Percentiles rank a stretch among this genome's conserved stretches.
These are phyloP conservation scores for Tenthredo distinguenda DNA, from an alignment of 2,888 invertebrate species.

Conservation along the genomic window DNA sequence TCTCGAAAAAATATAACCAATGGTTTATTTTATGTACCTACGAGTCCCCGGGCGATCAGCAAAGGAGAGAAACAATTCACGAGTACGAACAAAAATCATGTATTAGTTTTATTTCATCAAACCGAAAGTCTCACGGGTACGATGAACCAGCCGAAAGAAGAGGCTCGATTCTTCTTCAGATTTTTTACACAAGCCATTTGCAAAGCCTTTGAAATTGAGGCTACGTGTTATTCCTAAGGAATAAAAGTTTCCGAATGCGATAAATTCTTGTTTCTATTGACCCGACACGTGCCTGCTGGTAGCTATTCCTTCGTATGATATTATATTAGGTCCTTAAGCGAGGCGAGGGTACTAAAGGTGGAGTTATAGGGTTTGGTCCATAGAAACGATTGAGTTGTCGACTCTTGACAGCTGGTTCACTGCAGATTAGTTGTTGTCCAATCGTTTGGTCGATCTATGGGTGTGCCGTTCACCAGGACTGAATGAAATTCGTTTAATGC, in stretches of 20 bases:
- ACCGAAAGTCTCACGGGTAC: not conserved
- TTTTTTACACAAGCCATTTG: not conserved
- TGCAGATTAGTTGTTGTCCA: constrained; percentile 10
- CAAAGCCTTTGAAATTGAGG: too few species aligned
- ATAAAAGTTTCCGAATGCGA: not conserved
- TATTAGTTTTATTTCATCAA: not conserved
- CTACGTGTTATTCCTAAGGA: not conserved
- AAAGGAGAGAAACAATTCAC: constrained; percentile 9
- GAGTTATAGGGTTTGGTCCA: constrained; percentile 28
- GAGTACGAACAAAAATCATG: constrained; percentile 26
- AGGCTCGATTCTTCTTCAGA: not conserved
- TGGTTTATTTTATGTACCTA: constrained; percentile 47
- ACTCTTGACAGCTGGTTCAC: constrained; percentile 39
- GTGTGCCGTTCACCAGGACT: constrained; percentile 22
- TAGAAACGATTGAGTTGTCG: constrained; percentile 45
- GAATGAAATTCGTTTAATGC: constrained; percentile 19
- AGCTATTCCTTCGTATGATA: constrained; percentile 36
- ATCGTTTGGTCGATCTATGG: constrained; percentile 8
- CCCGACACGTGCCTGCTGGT: constrained; percentile 12
- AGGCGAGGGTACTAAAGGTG: constrained; percentile 33
- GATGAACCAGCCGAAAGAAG: not conserved
- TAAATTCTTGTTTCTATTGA: constrained; percentile 25
- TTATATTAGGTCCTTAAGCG: constrained; percentile 15
- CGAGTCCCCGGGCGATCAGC: constrained; percentile 32
- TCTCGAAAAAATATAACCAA: constrained; percentile 10